A percentile compares a stretch with the other conserved stretches of the same genome.
Evolutionary conservation across 2,888 invertebrate species (phyloP).

Genomic region (Piscicola geometra): DNA sequence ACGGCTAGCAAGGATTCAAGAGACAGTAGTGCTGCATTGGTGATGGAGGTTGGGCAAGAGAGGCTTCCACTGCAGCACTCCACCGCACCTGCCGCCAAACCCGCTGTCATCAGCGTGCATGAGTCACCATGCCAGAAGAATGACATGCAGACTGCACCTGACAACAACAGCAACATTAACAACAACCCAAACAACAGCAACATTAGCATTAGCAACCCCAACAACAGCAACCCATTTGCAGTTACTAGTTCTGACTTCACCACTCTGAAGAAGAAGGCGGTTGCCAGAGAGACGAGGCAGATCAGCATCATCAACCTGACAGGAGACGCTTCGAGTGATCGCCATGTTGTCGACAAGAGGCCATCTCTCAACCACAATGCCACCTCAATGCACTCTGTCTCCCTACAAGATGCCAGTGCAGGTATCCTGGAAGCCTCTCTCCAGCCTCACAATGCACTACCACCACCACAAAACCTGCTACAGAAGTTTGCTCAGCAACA

Average conservation of each 20-base stretch:
- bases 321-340: not conserved
- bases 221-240: too few species aligned
- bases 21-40: too few species aligned
- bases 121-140: not conserved
- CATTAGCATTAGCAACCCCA: not conserved
- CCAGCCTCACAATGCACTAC: not conserved
- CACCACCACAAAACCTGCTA: constrained; percentile 23
- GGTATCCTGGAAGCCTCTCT: too few species aligned
- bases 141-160: not conserved
- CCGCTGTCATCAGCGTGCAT: too few species aligned
- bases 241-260: constrained; percentile 8
- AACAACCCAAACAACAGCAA: constrained; percentile 14
- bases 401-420: too few species aligned
- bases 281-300: too few species aligned
- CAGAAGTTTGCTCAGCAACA: constrained; percentile 25
- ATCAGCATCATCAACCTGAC: not conserved
- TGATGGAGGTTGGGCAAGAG: too few species aligned
- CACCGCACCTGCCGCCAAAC: too few species aligned
- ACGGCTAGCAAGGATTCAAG: too few species aligned
- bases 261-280: not conserved
- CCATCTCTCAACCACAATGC: not conserved
- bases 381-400: too few species aligned
- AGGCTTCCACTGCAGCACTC: too few species aligned
- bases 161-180: not conserved
- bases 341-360: too few species aligned